Evolutionary conservation across 2,797 vertebrate genomes (phyloP), one percentile per base, ranked within the genome.

Genomic region (Squalus acanthias): DNA sequence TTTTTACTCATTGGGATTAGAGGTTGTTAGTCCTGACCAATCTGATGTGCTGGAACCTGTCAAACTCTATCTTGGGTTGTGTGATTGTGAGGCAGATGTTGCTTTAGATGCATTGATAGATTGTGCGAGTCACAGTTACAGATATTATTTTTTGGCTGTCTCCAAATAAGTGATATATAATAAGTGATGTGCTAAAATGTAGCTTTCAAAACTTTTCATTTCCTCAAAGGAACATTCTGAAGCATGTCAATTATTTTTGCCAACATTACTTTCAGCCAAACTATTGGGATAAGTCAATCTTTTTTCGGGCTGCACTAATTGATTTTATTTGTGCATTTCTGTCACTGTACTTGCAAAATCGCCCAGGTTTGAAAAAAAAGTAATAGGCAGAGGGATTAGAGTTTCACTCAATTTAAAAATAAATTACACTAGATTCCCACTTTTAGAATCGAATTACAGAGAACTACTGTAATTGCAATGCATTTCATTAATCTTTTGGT

Each of bases 341-440:
- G 15, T 93, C 63, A 93, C n/a, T 93, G 15, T 7, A 9, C 17
- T 39, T 39, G 7, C 17, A 20, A 33, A 67, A 93, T 67, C 65
- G 63, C 91, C 6, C 17, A 67, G 33, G 13, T 57, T 60, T 67
- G n/a, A 93, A 67, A 60, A 89, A 93, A 39, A 67, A 57, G 5
- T 22, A 92, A 65, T 93, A 39, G 91, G 24, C 89, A 92, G 63
- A 93, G 60, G 89, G 63, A 93, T 93, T 93, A 67, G 33, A 20
- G n/a, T 67, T 93, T 91, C 63, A 67, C 63, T 39, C 63, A 39
- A 93, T 93, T 93, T 67, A 67, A 93, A 93, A 93, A 93, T 93
- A 67, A 93, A 57, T 89, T 89, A 89, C 60, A 39, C 91, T 17
- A 67, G 63, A 65, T 93, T 93, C 91, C 17, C 63, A 93, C 63